Evolutionary conservation across 2,113 vertebrate genomes (phyloP).

Genomic region (Cynopterus brachyotis): DNA sequence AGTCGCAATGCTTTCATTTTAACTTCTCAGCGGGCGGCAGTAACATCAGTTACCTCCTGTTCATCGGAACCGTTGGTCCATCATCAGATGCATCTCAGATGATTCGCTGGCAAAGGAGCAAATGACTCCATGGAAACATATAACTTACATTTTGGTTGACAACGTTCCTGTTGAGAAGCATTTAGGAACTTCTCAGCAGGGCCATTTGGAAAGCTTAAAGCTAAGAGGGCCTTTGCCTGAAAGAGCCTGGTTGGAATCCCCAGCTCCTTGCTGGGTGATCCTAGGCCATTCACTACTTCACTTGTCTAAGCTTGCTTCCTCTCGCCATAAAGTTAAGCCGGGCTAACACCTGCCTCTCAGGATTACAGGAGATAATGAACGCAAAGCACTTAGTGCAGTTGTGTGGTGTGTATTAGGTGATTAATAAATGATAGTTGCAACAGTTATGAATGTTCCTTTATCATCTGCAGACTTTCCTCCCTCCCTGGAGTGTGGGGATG

Average conservation of each 20-base stretch:
- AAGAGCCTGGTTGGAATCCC: neutral
- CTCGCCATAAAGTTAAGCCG: neutral
- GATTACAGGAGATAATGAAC: neutral
- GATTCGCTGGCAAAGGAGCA: neutral
- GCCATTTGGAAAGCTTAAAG: neutral
- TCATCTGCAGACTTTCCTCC: neutral
- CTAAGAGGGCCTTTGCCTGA: neutral
- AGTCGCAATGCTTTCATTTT: neutral
- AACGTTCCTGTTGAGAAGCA: neutral
- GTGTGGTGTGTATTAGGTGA: neutral
- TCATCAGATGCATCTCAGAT: neutral
- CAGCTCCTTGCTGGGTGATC: neutral
- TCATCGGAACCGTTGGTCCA: neutral
- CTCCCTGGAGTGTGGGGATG: neutral
- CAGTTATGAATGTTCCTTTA: neutral
- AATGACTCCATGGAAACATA: neutral
- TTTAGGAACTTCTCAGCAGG: neutral
- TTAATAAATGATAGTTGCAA: neutral
- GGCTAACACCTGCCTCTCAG: neutral
- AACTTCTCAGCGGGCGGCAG: neutral
- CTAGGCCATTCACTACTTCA: neutral
- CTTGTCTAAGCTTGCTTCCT: neutral
- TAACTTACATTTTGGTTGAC: neutral
- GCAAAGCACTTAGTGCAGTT: fast-evolving
- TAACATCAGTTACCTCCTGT: no score